phyloP scores from a whole-genome alignment of 2,888 invertebrate genomes.

The Fissipunctia ypsillon region DNA sequence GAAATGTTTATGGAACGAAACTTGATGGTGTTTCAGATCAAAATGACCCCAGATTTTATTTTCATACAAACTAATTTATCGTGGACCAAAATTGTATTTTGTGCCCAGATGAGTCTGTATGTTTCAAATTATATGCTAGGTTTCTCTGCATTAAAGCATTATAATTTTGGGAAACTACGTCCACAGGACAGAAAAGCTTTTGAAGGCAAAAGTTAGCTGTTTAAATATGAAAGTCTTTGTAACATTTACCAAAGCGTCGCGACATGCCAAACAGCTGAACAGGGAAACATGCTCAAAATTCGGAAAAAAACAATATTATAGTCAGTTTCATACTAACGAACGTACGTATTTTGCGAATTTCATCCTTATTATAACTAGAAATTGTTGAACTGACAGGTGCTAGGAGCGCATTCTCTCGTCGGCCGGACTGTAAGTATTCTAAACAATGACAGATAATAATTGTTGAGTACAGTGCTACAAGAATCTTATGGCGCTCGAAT shows the following conservation, averaged over 20 bases:
- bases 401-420: too few relatives aligned
- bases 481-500: too few relatives aligned
- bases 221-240: constrained; percentile 4
- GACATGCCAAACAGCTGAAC: too few relatives aligned
- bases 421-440: too few relatives aligned
- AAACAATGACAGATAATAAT: too few relatives aligned
- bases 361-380: too few relatives aligned
- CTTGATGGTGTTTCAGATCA: not conserved
- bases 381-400: too few relatives aligned
- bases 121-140: not conserved
- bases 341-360: too few relatives aligned
- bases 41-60: too few relatives aligned
- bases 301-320: not conserved
- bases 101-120: not conserved
- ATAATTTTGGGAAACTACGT: not conserved
- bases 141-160: not conserved
- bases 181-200: not conserved
- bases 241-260: too few relatives aligned
- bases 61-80: constrained; percentile 1
- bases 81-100: not conserved
- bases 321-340: too few relatives aligned
- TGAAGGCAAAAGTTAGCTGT: not conserved
- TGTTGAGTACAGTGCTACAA: too few relatives aligned
- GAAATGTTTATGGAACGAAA: not conserved
- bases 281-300: not conserved